Base-by-base conservation (phyloP, 2,113 vertebrate genomes). In the Pachypanchax playfairii region DNA sequence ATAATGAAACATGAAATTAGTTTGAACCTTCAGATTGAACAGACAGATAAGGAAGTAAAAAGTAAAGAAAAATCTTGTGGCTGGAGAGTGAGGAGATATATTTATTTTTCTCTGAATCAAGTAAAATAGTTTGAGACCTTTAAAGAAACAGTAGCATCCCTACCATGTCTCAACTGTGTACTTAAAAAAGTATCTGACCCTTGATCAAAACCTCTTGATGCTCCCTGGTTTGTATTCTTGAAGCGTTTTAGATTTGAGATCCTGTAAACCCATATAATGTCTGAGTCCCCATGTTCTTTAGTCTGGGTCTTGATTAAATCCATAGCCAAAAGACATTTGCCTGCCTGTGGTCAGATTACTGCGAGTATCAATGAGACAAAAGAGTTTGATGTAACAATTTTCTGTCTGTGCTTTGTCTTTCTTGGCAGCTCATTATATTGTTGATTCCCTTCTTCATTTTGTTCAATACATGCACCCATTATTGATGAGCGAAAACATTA, bases 351-450 rank as follows among this genome's bases (percentile, higher is more conserved):
- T 77, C 82, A 84, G 85, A 74, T 71, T 69, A 85, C 68, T 79
- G 74, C 84, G 80, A 86, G 86, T 87, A 77, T 84, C 80, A 86
- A 86, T 84, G 77, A 85, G 73, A 65, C 18, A 54, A 64, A 44
- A 71, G 72, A 65, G 67, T 69, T 85, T 73, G 77, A 74, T 78
- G 57, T 79, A 79, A 74, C 29, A 42, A 64, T 48, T 35, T 66
- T 79, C 70, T 73, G 71, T 79, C 73, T 81, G 77, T 84, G 76
- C 72, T 51, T 72, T 81, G 75, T 68, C 54, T 82, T 80, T 75
- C 71, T 71, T 55, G 65, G 79, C 48, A 44, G 41, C 79, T 83
- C 68, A 83, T 87, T 83, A 35, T 31, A 12, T 35, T 35, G 61
- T 56, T 57, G 57, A 53, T 67, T 73, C 53, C 47, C 58, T 70